Evolutionary conservation across 2,113 vertebrate species (phyloP), one percentile per base, ranked within the genome.

Genomic region (Stigmatopora nigra): DNA sequence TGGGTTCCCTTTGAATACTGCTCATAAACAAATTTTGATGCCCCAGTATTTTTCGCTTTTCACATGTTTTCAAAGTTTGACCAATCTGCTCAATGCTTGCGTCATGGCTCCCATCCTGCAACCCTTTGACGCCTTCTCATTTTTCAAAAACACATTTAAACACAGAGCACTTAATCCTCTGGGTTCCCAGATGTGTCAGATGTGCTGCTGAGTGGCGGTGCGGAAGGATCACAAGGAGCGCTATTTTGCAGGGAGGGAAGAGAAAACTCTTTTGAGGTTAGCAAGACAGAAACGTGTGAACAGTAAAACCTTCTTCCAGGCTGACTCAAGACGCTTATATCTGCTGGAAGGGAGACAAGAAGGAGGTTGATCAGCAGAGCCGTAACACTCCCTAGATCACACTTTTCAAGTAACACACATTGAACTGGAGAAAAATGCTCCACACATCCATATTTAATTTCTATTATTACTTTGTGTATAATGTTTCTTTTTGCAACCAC

Each of bases 141-240:
- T 77, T 79, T 71, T 72, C 59, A 74, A 68, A 71, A 69, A 63
- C 63, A 65, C 71, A 75, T 75, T 67, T 81, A 72, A 70, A 84
- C 76, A 72, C 68, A 65, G 57, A 73, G 71, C 31, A 71, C 68
- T 80, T 83, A 67, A 81, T 79, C 67, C 74, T 59, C 58, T 72
- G 16, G 47, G 59, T 73, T 78, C 76, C 64, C 74, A 79, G 66
- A 79, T 78, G 78, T 84, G 80, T 82, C 79, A 82, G 77, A 81
- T 67, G 73, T 69, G 79, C 72, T 19, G 64, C 70, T 61, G 72
- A 77, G 71, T 74, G 36, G 81, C 69, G 77, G 83, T 78, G 81
- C 84, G 74, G 64, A 80, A 88, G 84, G 85, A 87, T 83, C 84
- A 80, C 81, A 85, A 86, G 82, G 80, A 78, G 76, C 74, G 41